phyloP scores from a whole-genome alignment of 1,140 invertebrate species.

The Drosophila melanica region DNA sequence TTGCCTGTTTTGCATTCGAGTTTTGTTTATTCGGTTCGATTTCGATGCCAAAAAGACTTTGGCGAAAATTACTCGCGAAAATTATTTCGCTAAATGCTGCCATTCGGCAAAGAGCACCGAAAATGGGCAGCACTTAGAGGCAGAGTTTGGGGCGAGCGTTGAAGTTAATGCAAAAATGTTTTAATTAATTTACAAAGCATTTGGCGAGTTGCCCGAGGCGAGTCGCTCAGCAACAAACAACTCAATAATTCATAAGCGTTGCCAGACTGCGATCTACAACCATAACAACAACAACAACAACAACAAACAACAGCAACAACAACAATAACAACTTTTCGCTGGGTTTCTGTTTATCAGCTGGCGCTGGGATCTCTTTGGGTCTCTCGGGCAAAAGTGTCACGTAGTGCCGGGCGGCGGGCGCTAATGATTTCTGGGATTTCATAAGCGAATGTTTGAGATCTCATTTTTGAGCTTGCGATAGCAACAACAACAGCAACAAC shows the following conservation, averaged over 20 bases:
- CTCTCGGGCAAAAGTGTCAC: slow-evolving; percentile 53
- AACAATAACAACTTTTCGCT: slow-evolving; percentile 26
- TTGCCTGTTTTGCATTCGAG: slow-evolving; percentile 74
- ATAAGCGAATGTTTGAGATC: slow-evolving; percentile 62
- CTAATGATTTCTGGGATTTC: slow-evolving; percentile 80
- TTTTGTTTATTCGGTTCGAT: slow-evolving; percentile 55
- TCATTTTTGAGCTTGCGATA: slow-evolving; percentile 48
- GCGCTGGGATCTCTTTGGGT: not conserved
- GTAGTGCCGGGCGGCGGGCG: slow-evolving; percentile 52
- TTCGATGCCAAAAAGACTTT: slow-evolving; percentile 57
- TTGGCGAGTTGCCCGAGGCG: slow-evolving; percentile 16
- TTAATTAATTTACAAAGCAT: slow-evolving; percentile 73
- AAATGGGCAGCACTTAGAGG: slow-evolving; percentile 41
- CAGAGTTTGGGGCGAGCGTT: slow-evolving; percentile 7
- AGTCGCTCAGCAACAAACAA: slow-evolving; percentile 43
- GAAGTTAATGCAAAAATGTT: slow-evolving; percentile 79
- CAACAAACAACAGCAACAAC: no score
- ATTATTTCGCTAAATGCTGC: slow-evolving; percentile 72
- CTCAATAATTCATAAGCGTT: slow-evolving; percentile 74
- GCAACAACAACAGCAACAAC: slow-evolving; percentile 26
- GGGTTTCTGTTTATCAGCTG: slow-evolving; percentile 11
- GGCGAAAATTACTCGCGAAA: slow-evolving; percentile 69
- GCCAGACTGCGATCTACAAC: slow-evolving; percentile 23
- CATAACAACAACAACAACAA: not conserved
- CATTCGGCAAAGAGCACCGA: slow-evolving; percentile 19